Percentiles rank a stretch among this genome's conserved stretches.
Conservation (phyloP, 2,113 vertebrate genomes). For the Lasiurus borealis region DNA sequence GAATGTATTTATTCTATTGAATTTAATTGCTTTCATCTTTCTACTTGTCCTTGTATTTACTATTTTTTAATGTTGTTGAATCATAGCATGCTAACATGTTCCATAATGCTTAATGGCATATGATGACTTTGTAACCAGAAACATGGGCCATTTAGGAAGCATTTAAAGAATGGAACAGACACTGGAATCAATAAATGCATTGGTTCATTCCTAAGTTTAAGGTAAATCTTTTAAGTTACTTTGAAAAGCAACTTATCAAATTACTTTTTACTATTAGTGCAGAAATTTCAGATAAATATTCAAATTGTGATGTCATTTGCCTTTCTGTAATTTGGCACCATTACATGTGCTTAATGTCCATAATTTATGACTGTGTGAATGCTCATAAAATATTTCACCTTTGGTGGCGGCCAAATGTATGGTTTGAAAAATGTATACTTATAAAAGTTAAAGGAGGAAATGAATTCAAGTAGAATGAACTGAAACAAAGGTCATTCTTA, state of each 20-base stretch:
- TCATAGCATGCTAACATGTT: constrained; percentile 83
- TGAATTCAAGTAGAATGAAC: constrained; percentile 72
- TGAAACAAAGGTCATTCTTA: constrained; percentile 21
- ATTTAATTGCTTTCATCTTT: constrained; percentile 27
- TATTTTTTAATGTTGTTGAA: constrained; percentile 81
- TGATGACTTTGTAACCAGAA: constrained; percentile 84
- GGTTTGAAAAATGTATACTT: constrained; percentile 70
- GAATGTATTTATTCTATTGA: constrained; percentile 30
- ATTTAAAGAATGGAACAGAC: constrained; percentile 82
- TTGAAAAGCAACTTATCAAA: constrained; percentile 73
- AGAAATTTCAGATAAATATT: constrained; percentile 70
- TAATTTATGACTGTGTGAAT: constrained; percentile 75
- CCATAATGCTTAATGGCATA: constrained; percentile 83
- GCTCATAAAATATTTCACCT: constrained; percentile 76
- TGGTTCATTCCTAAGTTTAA: constrained; percentile 73
- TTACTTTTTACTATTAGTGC: constrained; percentile 72
- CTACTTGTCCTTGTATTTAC: constrained; percentile 72
- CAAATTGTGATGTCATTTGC: constrained; percentile 70
- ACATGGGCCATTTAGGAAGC: constrained; percentile 67
- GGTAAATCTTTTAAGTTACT: constrained; percentile 69
- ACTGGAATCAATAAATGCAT: constrained; percentile 81
- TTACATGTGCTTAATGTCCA: constrained; percentile 69
- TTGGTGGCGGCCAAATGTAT: constrained; percentile 59
- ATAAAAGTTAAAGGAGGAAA: constrained; percentile 71
- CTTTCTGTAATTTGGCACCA: constrained; percentile 74